Evolutionary conservation across 2,888 invertebrate species (phyloP).

Genomic region (Anagyrus pseudococci): DNA sequence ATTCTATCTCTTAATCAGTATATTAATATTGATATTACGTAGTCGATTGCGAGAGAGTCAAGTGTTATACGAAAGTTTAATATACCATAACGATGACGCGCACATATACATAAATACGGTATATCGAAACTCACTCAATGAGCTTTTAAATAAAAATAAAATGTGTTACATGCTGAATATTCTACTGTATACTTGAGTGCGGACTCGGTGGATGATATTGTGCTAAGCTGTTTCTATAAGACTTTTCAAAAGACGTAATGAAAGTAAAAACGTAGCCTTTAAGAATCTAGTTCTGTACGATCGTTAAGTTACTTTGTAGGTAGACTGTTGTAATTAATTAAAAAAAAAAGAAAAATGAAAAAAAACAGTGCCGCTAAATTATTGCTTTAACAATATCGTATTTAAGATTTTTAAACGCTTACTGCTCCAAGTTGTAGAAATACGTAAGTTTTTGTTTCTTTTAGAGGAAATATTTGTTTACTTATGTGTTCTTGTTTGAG

Average conservation of each 20-base stretch:
- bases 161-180: neutral
- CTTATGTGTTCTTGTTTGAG: too few species aligned
- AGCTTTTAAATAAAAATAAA: slow-evolving; percentile 26
- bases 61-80: slow-evolving; percentile 9
- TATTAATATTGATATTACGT: neutral
- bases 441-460: too few species aligned
- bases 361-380: too few species aligned
- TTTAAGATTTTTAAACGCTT: too few species aligned
- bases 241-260: slow-evolving; percentile 27
- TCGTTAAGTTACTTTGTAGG: slow-evolving; percentile 15
- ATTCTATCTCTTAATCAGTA: slow-evolving; percentile 7
- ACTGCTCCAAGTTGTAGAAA: too few species aligned
- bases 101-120: slow-evolving; percentile 9
- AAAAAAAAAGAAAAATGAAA: too few species aligned
- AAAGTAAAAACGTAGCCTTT: slow-evolving; percentile 23
- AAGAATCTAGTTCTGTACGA: slow-evolving; percentile 5
- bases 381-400: too few species aligned
- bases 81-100: slow-evolving; percentile 11
- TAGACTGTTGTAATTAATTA: neutral
- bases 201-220: slow-evolving; percentile 7
- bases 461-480: too few species aligned
- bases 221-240: slow-evolving; percentile 28
- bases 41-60: neutral
- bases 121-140: slow-evolving; percentile 33
- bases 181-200: slow-evolving; percentile 2